Evolutionary conservation across 2,113 vertebrate genomes (phyloP).

Genomic region (Myotis lucifugus): DNA sequence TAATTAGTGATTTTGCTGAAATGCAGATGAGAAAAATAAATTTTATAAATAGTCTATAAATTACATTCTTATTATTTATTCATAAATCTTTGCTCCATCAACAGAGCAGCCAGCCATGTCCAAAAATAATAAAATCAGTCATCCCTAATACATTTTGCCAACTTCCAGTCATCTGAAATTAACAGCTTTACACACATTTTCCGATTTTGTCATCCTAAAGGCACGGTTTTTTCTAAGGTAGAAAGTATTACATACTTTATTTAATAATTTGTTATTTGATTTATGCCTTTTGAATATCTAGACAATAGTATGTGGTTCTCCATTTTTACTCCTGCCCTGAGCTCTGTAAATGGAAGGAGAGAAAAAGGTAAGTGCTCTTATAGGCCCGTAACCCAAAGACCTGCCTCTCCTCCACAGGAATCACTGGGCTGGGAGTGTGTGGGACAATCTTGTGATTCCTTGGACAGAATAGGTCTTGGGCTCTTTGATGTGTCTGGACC

Average conservation of each 20-base stretch:
- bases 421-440: background rate
- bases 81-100: conserved; percentile 52
- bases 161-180: conserved; percentile 26
- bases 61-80: conserved; percentile 13
- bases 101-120: background rate
- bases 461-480: background rate
- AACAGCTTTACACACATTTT: conserved; percentile 21
- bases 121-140: conserved; percentile 47
- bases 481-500: background rate
- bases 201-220: conserved; percentile 28
- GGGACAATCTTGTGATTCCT: background rate
- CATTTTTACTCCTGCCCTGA: background rate
- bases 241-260: conserved; percentile 7
- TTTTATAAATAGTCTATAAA: conserved; percentile 37
- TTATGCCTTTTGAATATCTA: conserved; percentile 43
- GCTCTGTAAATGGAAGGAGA: background rate
- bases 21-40: conserved; percentile 39
- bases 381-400: background rate
- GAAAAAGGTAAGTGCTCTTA: background rate
- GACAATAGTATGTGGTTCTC: background rate
- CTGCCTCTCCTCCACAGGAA: background rate
- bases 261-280: conserved; percentile 51
- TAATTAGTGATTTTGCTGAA: conserved; percentile 52
- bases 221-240: background rate
- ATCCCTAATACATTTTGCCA: background rate